phyloP scores from a whole-genome alignment of 2,888 invertebrate genomes.

The Drosophila nr. fundita region DNA sequence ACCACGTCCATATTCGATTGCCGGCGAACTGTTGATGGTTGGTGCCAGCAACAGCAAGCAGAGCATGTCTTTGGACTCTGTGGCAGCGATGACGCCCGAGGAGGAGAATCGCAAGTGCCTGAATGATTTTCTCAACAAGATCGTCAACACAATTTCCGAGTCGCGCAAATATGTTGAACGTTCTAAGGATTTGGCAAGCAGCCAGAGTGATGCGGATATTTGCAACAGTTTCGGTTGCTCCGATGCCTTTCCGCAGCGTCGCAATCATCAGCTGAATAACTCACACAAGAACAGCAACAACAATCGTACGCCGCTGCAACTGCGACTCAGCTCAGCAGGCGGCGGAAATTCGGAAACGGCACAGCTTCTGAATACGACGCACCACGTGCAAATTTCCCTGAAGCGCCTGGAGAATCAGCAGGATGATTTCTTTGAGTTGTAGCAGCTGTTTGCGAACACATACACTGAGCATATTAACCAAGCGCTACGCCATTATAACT shows the following conservation, averaged over 20 bases:
- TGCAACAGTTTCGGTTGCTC: conserved; percentile 71
- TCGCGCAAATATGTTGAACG: conserved; percentile 93
- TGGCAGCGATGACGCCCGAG: conserved; percentile 87
- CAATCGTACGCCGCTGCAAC: conserved; percentile 72
- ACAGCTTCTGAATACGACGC: conserved; percentile 88
- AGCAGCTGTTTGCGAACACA: conserved; percentile 86
- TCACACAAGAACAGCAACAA: conserved; percentile 80
- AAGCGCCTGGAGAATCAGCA: conserved; percentile 93
- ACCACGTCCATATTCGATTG: conserved; percentile 87
- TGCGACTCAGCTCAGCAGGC: conserved; percentile 85
- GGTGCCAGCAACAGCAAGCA: conserved; percentile 78
- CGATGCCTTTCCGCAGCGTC: conserved; percentile 77
- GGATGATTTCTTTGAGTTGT: conserved; percentile 96
- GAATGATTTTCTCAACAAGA: conserved; percentile 92
- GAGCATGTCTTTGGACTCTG: conserved; percentile 86
- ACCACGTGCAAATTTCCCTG: conserved; percentile 92
- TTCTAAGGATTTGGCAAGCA: conserved; percentile 88
- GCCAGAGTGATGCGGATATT: conserved; percentile 83
- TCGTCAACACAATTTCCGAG: conserved; percentile 93
- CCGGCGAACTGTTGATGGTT: conserved; percentile 84
- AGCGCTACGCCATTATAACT: conserved; percentile 44
- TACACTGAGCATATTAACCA: conserved; percentile 15
- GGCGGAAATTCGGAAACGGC: conserved; percentile 85
- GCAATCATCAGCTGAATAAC: conserved; percentile 78
- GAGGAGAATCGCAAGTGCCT: conserved; percentile 91